Conservation (phyloP, 2,797 vertebrate species). For the Pseudochromis fuscus region DNA sequence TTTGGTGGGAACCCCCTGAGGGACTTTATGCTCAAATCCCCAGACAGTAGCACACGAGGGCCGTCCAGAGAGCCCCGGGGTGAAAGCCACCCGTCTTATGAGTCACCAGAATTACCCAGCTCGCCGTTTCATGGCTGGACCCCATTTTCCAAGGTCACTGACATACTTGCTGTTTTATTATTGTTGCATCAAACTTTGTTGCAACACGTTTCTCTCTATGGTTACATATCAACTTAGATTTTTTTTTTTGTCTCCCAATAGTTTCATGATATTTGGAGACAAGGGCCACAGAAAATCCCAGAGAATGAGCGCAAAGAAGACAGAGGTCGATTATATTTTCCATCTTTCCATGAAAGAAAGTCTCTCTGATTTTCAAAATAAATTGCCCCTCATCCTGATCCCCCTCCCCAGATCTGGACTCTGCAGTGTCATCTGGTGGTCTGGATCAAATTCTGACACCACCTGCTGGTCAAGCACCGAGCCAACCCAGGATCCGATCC, state of each 20-base stretch:
- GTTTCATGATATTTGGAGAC: constrained; percentile 80
- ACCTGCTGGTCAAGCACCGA: constrained; percentile 57
- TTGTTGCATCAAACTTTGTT: not conserved
- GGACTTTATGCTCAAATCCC: constrained; percentile 92
- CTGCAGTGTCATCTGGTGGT: constrained; percentile 88
- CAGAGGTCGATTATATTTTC: constrained; percentile 69
- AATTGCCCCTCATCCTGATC: not conserved
- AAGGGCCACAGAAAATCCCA: constrained; percentile 42
- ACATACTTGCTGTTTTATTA: not conserved
- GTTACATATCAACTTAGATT: not conserved
- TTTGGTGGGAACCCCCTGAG: constrained; percentile 80
- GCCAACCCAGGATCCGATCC: constrained; percentile 81
- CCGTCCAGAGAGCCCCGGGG: constrained; percentile 54
- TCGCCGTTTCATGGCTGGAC: constrained; percentile 63
- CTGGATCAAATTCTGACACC: constrained; percentile 88
- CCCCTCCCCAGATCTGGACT: constrained; percentile 88
- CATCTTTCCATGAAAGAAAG: not conserved
- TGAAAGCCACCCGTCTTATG: constrained; percentile 59
- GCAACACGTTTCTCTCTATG: not conserved
- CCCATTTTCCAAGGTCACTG: constrained; percentile 79
- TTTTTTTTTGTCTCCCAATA: constrained; percentile 33
- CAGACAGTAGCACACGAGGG: constrained; percentile 67
- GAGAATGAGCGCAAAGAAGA: constrained; percentile 76
- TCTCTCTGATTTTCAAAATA: not conserved
- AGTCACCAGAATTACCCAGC: constrained; percentile 48